A percentile compares a stretch with the other conserved stretches of the same genome.
phyloP scores from a whole-genome alignment of 2,888 invertebrate species.

The Synergus japonicus region DNA sequence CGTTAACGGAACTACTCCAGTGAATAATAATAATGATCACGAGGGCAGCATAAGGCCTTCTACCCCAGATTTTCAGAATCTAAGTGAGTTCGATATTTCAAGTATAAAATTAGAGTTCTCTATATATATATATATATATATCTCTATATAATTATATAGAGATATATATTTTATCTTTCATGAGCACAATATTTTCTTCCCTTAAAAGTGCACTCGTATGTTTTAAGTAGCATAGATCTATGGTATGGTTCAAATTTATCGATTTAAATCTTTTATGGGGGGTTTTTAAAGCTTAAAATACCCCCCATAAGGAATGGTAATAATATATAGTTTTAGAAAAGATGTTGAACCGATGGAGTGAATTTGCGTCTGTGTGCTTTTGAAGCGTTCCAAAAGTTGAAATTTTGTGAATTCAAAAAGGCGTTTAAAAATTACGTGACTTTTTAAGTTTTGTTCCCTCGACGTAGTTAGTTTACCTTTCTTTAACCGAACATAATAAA shows the following conservation, averaged over 20 bases:
- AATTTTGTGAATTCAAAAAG: not conserved
- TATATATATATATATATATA: too few species aligned
- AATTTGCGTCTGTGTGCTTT: too few species aligned
- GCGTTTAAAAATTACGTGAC: not conserved
- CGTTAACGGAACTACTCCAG: constrained; percentile 57
- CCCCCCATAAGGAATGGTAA: not conserved
- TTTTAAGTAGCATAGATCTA: too few species aligned
- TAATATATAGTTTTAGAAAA: not conserved
- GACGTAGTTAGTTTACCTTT: not conserved
- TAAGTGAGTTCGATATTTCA: constrained; percentile 63
- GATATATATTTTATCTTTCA: not conserved
- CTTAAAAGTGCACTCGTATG: too few species aligned
- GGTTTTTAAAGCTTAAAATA: too few species aligned
- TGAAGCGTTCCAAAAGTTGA: not conserved
- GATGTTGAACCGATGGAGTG: too few species aligned
- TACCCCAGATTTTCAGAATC: constrained; percentile 63
- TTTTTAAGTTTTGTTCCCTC: not conserved
- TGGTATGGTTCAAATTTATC: not conserved
- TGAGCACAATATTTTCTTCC: not conserved
- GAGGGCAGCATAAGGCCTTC: constrained; percentile 62
- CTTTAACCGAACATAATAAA: too few species aligned
- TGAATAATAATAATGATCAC: constrained; percentile 68
- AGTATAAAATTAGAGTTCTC: not conserved
- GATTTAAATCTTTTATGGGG: not conserved
- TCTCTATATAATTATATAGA: too few species aligned